A percentile compares a stretch with the other conserved stretches of the same genome.
These are phyloP conservation scores for Kryptolebias ocellatus DNA, from an alignment of 2,797 vertebrate species.

Conservation along the genomic window DNA sequence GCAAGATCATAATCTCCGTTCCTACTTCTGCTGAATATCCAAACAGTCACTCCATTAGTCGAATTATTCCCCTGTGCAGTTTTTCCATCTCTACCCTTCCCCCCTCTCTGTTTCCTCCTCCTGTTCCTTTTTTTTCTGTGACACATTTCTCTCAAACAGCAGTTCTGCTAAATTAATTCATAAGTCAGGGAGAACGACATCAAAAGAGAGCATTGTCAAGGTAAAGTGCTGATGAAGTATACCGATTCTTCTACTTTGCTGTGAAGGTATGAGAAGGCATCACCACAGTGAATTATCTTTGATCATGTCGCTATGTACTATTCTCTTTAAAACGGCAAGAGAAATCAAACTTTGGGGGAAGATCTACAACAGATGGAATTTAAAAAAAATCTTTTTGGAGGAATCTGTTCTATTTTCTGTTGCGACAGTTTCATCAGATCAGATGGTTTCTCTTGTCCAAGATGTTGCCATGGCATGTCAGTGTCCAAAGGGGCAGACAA, in stretches of 20 bases:
- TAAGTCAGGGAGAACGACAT: conserved; percentile 76
- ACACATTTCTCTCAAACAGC: conserved; percentile 79
- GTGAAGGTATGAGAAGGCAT: conserved; percentile 60
- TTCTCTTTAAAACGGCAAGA: conserved; percentile 44
- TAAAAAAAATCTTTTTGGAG: neutral
- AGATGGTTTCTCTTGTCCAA: conserved; percentile 56
- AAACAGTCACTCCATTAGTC: conserved; percentile 84
- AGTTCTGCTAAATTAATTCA: conserved; percentile 79
- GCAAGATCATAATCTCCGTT: conserved; percentile 85
- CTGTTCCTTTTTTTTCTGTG: conserved; percentile 46
- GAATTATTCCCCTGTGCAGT: conserved; percentile 81
- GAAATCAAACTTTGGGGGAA: conserved; percentile 56
- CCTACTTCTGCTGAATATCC: conserved; percentile 83
- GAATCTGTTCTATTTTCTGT: conserved; percentile 9
- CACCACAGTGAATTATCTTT: conserved; percentile 57
- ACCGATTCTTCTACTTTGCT: conserved; percentile 59
- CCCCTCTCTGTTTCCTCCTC: conserved; percentile 40
- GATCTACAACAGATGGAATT: conserved; percentile 23
- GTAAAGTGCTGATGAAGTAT: conserved; percentile 79
- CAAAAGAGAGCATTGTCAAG: conserved; percentile 75
- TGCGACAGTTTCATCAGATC: conserved; percentile 20
- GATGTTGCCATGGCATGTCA: conserved; percentile 62
- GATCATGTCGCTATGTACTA: conserved; percentile 43
- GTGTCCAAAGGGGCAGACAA: conserved; percentile 72
- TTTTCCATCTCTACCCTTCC: conserved; percentile 53